These are phyloP conservation scores for Synergus gifuensis DNA, from an alignment of 2,888 invertebrate genomes.

Conservation along the genomic window DNA sequence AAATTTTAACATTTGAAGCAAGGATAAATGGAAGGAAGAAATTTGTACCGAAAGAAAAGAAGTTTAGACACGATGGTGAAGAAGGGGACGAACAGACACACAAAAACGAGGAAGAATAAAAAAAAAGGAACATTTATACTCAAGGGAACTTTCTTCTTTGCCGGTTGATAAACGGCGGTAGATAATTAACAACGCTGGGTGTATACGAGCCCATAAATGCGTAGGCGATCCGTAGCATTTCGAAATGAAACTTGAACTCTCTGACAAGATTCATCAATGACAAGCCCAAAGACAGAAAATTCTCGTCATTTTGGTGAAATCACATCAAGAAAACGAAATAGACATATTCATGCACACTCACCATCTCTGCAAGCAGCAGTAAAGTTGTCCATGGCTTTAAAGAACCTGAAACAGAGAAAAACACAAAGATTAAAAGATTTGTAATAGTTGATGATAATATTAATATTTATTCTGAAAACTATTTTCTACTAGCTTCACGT, in stretches of 20 bases:
- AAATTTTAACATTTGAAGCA: background rate
- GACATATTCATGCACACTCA: constrained; percentile 63
- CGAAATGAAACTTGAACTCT: constrained; percentile 39
- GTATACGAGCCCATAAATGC: constrained; percentile 47
- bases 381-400: constrained; percentile 74
- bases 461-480: background rate
- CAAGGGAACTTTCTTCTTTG: constrained; percentile 63
- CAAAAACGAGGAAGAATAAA: constrained; percentile 19
- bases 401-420: constrained; percentile 77
- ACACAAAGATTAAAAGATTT: background rate
- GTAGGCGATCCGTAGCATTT: constrained; percentile 62
- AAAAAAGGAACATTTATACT: constrained; percentile 43
- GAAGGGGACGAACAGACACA: background rate
- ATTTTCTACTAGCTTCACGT: background rate
- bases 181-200: constrained; percentile 69
- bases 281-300: background rate
- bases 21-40: background rate
- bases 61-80: background rate
- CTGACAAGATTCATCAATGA: constrained; percentile 46
- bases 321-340: background rate
- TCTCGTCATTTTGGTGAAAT: background rate
- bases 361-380: constrained; percentile 68
- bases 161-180: constrained; percentile 67
- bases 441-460: background rate
- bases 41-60: background rate